These are phyloP conservation scores for Pediacus dermestoides DNA, from an alignment of 2,888 invertebrate species.

Conservation along the genomic window DNA sequence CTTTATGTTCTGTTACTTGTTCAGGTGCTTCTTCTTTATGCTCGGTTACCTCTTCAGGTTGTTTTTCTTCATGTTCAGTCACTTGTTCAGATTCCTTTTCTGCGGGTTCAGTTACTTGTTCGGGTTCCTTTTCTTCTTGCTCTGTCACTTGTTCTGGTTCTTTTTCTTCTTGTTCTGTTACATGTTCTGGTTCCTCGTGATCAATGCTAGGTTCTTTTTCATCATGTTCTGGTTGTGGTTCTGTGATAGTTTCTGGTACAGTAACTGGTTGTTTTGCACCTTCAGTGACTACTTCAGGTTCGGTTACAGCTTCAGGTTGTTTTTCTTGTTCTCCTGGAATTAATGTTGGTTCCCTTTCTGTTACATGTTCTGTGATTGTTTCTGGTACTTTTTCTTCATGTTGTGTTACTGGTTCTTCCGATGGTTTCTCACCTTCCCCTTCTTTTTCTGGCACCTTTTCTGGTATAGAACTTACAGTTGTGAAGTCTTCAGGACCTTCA, in stretches of 20 bases:
- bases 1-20: too few species aligned
- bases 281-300: constrained; percentile 15
- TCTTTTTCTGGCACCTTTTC: constrained; percentile 14
- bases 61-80: constrained; percentile 5
- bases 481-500: constrained; percentile 5
- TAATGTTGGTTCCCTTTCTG: constrained; percentile 9
- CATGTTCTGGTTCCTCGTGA: not conserved
- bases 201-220: constrained; percentile 3
- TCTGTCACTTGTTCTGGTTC: constrained; percentile 4
- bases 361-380: too few species aligned
- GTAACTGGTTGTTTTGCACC: too few species aligned
- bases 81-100: constrained; percentile 2
- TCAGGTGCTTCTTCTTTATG: constrained; percentile 11
- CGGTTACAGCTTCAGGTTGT: constrained; percentile 14
- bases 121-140: constrained; percentile 19
- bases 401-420: constrained; percentile 14
- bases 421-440: constrained; percentile 13
- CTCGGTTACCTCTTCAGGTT: constrained; percentile 4
- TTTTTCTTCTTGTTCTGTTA: not conserved
- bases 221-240: not conserved
- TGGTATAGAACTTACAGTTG: constrained; percentile 3
- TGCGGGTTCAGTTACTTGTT: constrained; percentile 13
- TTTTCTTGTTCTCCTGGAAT: constrained; percentile 7
- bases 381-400: constrained; percentile 11
- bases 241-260: not conserved